Percentiles rank a stretch among this genome's conserved stretches.
Conservation (phyloP, 2,888 invertebrate genomes). For the Omphaloscelis lunosa region DNA sequence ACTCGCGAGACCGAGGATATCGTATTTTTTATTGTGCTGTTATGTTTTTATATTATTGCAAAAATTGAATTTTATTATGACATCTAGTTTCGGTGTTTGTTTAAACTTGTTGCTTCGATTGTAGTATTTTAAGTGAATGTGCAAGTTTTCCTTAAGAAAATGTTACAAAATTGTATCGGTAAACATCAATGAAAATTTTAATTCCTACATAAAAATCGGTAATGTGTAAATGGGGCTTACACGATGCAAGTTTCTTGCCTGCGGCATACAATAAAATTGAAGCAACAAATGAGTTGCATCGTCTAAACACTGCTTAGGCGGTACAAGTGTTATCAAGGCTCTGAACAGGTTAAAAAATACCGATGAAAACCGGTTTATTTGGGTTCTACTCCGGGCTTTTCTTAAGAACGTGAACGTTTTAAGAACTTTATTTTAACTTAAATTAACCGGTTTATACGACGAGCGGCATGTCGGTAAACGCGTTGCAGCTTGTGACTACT, state of each 20-base stretch:
- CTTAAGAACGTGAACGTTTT: no score
- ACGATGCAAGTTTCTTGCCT: background rate
- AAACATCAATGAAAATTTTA: background rate
- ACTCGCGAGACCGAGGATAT: slow-evolving; percentile 52
- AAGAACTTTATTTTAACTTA: no score
- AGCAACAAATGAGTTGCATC: background rate
- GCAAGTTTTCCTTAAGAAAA: background rate
- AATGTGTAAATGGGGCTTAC: background rate
- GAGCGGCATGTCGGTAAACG: no score
- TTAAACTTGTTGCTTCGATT: slow-evolving; percentile 38
- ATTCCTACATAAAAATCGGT: background rate
- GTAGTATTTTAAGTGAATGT: background rate
- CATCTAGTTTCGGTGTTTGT: slow-evolving; percentile 6
- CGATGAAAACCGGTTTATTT: no score
- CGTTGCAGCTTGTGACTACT: no score
- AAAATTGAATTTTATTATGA: slow-evolving; percentile 11
- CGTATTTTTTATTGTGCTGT: slow-evolving; percentile 45
- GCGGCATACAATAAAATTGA: background rate
- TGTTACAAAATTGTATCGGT: background rate
- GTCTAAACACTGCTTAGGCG: background rate
- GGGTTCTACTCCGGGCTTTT: no score
- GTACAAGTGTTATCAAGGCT: background rate
- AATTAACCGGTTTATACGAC: no score
- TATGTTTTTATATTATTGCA: slow-evolving; percentile 50
- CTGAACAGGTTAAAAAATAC: no score